These are phyloP conservation scores for Craterocephalus amniculus DNA, from an alignment of 2,797 vertebrate genomes.

Conservation along the genomic window DNA sequence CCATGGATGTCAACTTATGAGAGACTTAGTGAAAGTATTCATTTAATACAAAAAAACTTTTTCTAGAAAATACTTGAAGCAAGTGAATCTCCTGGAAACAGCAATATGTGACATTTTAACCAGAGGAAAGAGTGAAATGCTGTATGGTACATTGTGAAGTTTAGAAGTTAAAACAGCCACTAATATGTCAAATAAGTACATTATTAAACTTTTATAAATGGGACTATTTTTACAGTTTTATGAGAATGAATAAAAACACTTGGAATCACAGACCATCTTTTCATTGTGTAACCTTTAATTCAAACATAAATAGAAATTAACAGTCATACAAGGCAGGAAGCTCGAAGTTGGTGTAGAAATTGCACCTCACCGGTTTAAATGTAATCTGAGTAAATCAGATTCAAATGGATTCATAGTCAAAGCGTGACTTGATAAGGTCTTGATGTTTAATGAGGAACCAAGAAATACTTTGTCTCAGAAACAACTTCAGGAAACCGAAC, in stretches of 20 bases:
- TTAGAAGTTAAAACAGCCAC: neutral
- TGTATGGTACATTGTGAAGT: neutral
- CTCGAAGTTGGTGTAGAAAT: neutral
- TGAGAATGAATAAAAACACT: conserved; percentile 15
- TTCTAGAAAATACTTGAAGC: neutral
- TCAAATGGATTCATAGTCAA: neutral
- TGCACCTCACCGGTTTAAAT: conserved; percentile 1
- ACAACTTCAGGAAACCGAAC: conserved; percentile 17
- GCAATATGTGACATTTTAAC: neutral
- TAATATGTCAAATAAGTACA: neutral
- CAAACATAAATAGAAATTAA: conserved; percentile 30
- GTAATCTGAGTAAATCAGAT: neutral
- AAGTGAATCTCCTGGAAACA: neutral
- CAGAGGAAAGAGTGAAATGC: neutral
- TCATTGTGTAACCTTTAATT: conserved; percentile 33
- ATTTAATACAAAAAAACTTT: conserved; percentile 4
- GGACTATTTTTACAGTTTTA: neutral
- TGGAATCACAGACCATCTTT: conserved; percentile 5
- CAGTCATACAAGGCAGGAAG: neutral
- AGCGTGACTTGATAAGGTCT: conserved; percentile 2
- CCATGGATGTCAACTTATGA: neutral
- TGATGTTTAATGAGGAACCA: conserved; percentile 4
- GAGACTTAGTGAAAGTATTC: neutral
- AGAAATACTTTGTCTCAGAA: conserved; percentile 39
- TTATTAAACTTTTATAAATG: neutral